phyloP scores from a whole-genome alignment of 2,113 vertebrate genomes.

The Bombycilla garrulus region DNA sequence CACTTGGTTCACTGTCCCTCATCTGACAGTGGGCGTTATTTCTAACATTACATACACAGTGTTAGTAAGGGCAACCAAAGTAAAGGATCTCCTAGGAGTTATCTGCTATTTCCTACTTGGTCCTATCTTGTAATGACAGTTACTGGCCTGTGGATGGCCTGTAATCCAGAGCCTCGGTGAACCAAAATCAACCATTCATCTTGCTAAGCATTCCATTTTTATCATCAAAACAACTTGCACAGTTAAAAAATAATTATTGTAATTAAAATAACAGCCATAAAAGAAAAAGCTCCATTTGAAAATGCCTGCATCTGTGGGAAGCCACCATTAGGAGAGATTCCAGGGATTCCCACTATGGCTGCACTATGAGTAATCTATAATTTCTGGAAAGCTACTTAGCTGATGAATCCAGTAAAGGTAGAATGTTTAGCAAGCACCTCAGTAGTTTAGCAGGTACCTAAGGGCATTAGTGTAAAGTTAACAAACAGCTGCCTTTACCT shows the following conservation, averaged over 20 bases:
- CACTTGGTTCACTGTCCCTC: not conserved
- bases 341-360: not conserved
- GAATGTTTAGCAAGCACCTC: not conserved
- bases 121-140: not conserved
- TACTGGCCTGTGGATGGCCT: not conserved
- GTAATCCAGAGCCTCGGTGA: not conserved
- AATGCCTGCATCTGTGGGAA: not conserved
- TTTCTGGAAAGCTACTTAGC: not conserved
- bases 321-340: not conserved
- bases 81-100: not conserved
- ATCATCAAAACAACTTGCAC: not conserved
- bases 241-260: not conserved
- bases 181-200: not conserved
- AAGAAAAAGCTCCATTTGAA: not conserved
- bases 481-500: not conserved
- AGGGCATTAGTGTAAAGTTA: not conserved
- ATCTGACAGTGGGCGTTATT: not conserved
- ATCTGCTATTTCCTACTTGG: not conserved
- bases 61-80: not conserved
- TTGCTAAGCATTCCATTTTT: not conserved
- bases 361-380: not conserved
- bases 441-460: not conserved
- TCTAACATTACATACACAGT: not conserved
- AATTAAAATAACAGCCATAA: not conserved
- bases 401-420: not conserved